Percentiles rank a stretch among this genome's conserved stretches.
Conservation (phyloP, 2,888 invertebrate species). For the Ochropleura plecta region DNA sequence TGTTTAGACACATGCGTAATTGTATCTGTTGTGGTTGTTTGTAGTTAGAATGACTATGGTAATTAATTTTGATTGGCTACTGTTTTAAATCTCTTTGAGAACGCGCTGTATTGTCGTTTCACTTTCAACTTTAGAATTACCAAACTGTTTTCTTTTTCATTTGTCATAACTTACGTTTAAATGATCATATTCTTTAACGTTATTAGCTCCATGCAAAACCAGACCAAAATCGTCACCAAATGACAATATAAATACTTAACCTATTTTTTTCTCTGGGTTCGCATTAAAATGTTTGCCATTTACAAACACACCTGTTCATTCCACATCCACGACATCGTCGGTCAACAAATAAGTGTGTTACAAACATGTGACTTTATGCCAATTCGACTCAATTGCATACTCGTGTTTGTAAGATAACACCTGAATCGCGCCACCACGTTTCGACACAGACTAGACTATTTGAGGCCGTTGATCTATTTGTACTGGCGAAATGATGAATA, state of each 20-base stretch:
- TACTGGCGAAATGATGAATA: constrained; percentile 15
- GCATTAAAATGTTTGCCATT: constrained; percentile 20
- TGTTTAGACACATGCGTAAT: constrained; percentile 40
- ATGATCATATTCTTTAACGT: not conserved
- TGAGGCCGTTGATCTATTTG: constrained; percentile 53
- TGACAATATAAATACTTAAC: not conserved
- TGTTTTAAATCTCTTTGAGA: not conserved
- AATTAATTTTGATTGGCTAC: constrained; percentile 26
- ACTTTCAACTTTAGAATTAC: not conserved
- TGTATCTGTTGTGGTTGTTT: constrained; percentile 8
- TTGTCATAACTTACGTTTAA: no score
- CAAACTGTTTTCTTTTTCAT: not conserved
- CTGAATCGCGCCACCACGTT: constrained; percentile 56
- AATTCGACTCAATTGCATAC: constrained; percentile 44
- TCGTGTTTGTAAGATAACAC: constrained; percentile 64
- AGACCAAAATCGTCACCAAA: constrained; percentile 6
- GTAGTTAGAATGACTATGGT: constrained; percentile 11
- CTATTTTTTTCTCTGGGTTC: not conserved
- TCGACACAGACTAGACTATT: constrained; percentile 37
- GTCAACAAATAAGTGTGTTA: constrained; percentile 42
- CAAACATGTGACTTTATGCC: constrained; percentile 20
- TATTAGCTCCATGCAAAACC: no score
- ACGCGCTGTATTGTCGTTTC: not conserved
- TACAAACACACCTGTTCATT: constrained; percentile 25
- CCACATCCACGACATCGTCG: constrained; percentile 7